phyloP scores from a whole-genome alignment of 2,797 vertebrate genomes.

The Coregonus sp. region DNA sequence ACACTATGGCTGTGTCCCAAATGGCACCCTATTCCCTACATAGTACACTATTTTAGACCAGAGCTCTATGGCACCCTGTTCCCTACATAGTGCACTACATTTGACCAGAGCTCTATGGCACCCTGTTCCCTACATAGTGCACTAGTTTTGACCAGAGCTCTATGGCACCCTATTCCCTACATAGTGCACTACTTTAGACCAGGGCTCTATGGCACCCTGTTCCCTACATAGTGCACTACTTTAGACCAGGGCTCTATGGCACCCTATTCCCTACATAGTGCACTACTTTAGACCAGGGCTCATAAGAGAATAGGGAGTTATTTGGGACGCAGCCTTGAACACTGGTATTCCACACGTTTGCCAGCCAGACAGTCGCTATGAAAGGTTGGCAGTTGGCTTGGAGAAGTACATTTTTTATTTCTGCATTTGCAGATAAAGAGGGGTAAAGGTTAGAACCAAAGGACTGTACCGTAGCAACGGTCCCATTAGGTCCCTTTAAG shows the following conservation, averaged over 20 bases:
- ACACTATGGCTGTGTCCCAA: not conserved
- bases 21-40: too few species aligned
- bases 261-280: not conserved
- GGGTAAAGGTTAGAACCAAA: not conserved
- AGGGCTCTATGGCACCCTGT: too few species aligned
- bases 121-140: too few species aligned
- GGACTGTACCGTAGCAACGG: not conserved
- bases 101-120: not conserved
- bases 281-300: not conserved
- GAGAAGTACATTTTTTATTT: not conserved
- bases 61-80: too few species aligned
- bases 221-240: too few species aligned
- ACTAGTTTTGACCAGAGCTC: too few species aligned
- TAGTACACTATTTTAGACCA: too few species aligned
- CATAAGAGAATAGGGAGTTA: not conserved
- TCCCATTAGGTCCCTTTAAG: too few species aligned
- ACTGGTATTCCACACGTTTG: not conserved
- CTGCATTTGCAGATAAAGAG: not conserved
- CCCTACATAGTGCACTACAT: not conserved
- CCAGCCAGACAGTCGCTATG: slow-evolving; percentile 4
- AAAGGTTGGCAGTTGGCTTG: not conserved
- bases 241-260: too few species aligned
- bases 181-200: too few species aligned
- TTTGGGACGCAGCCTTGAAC: not conserved
- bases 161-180: too few species aligned